Evolutionary conservation across 2,888 invertebrate species (phyloP).

Genomic region (Leuctra nigra): DNA sequence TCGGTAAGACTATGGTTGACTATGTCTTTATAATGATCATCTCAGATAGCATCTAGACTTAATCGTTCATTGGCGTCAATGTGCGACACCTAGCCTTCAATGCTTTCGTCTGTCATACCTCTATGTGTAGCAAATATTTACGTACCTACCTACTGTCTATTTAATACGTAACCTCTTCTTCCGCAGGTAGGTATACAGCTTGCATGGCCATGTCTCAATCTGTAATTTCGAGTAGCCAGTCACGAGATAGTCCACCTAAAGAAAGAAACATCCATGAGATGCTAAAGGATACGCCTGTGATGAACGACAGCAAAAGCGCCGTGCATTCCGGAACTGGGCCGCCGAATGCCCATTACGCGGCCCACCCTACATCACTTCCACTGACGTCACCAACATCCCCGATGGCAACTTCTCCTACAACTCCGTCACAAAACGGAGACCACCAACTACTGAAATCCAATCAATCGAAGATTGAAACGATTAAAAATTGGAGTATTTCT

Average conservation of each 20-base stretch:
- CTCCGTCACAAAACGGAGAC: conserved; percentile 57
- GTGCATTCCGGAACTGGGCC: conserved; percentile 69
- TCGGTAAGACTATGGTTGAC: too few relatives aligned
- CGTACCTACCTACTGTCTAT: too few relatives aligned
- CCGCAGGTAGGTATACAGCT: too few relatives aligned
- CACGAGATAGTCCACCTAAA: conserved; percentile 24
- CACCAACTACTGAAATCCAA: conserved; percentile 54
- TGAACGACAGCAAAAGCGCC: conserved; percentile 67
- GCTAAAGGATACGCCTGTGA: conserved; percentile 74
- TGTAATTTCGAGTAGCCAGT: conserved; percentile 19
- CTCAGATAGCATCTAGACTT: too few relatives aligned
- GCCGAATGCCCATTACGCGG: conserved; percentile 33
- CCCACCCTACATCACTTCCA: conserved; percentile 56
- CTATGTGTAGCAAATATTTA: too few relatives aligned
- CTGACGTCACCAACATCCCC: conserved; percentile 48
- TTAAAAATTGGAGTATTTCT: conserved; percentile 96
- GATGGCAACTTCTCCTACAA: conserved; percentile 43
- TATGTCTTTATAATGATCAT: too few relatives aligned
- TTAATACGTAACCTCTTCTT: too few relatives aligned
- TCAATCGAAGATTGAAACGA: conserved; percentile 75
- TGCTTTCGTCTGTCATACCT: too few relatives aligned
- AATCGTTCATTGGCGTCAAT: too few relatives aligned
- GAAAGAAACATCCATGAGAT: conserved; percentile 78
- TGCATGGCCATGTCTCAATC: conserved; percentile 26
- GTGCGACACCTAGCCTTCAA: too few relatives aligned